Base-by-base conservation (phyloP, 2,888 invertebrate species). In the Ephialtes manifestator region DNA sequence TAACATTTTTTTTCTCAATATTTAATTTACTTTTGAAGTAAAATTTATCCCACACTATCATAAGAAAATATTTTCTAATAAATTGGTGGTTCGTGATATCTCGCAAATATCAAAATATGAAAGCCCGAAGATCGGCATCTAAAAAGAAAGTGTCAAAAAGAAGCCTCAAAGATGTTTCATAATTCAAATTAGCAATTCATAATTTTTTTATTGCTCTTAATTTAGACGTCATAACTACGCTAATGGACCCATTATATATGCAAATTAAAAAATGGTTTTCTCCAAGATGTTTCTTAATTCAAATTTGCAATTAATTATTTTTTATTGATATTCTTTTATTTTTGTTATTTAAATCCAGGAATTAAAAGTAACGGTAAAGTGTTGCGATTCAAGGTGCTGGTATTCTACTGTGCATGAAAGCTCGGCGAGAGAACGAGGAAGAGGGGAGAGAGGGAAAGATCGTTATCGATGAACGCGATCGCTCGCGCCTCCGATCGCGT, bases 401-500 rank as follows among this genome's bases (percentile, higher is more conserved):
- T 65, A 39, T 65, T 65, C 11, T 39, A 18, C 35, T 39, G 8
- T 39, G 65, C 43, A 65, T 65, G 43, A 35, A 65, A 58, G 28
- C 46, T n/a, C 58, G 58, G 7, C 58, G 74, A 43, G 39, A 13
- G 63, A 63, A 28, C 15, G 72, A n/a, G 35, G 46, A 46, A 46
- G 28, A n/a, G 74, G 43, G 58, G 39, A 39, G 58, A 24, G 39
- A 58, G 65, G 51, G 31, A 65, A 43, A 83, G 83, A 79, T 83
- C 63, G 67, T 83, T 83, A 79, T 83, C 83, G 83, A 79, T 75
- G 68, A 74, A 68, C 68, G 68, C 74, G 75, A 83, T 79, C 71
- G 60, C 39, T 72, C 74, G 68, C 67, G 72, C 78, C 60, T 79
- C 79, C 83, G 83, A 83, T 83, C 79, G 83, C 83, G 83, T 75